Evolutionary conservation across 2,113 vertebrate genomes (phyloP).

Genomic region (Aldabrachelys gigantea): DNA sequence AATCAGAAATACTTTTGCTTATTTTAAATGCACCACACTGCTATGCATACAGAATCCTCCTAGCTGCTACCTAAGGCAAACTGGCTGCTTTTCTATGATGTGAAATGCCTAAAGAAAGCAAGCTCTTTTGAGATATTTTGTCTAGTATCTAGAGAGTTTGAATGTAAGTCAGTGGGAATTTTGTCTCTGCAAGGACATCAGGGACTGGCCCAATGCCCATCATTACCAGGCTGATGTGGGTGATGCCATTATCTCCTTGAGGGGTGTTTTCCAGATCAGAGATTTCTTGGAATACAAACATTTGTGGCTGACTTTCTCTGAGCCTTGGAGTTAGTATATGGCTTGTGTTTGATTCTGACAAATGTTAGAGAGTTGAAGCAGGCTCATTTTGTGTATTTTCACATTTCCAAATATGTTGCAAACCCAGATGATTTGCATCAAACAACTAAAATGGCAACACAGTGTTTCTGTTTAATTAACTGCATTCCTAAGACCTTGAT

Average conservation of each 20-base stretch:
- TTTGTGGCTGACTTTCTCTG: background rate
- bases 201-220: background rate
- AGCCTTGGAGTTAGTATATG: background rate
- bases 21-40: background rate
- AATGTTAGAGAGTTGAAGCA: background rate
- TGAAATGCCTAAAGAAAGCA: background rate
- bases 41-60: background rate
- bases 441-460: background rate
- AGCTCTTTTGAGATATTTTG: background rate
- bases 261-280: background rate
- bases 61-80: background rate
- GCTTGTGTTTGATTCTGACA: background rate
- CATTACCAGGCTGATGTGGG: accelerated
- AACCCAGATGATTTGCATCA: background rate
- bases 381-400: background rate
- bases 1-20: background rate
- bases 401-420: background rate
- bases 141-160: background rate
- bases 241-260: background rate
- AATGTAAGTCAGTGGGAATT: background rate
- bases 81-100: background rate
- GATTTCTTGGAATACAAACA: background rate
- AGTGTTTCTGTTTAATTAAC: background rate
- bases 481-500: background rate
- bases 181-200: background rate